Evolutionary conservation across 2,113 vertebrate species (phyloP), one percentile per base, ranked within the genome.

Genomic region (Cyrtonyx montezumae): DNA sequence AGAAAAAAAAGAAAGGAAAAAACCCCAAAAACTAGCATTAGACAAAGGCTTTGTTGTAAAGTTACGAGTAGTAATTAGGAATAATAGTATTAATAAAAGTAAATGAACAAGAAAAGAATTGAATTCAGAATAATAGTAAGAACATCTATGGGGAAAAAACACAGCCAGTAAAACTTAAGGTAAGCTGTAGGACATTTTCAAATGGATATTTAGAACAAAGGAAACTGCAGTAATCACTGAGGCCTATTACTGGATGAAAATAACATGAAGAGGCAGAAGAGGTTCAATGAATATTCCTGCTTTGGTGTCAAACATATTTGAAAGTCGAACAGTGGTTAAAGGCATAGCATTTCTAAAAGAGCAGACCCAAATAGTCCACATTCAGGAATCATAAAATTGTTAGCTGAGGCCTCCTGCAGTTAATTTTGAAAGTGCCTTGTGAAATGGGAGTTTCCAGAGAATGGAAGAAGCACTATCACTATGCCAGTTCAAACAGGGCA

Each of bases 401-500:
- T 66, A 88, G 36, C 13, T 87, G 48, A 73, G 36, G 37, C 26
- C 43, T 65, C 22, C 58, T 88, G 2, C 28, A 22, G 66, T 86
- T 73, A 43, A 87, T 94, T 87, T 84, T 94, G 84, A 89, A 92
- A 87, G 18, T 0, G 1, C 53, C 42, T 82, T 81, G 49, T 93
- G 70, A 79, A 93, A 93, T 28, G 55, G 28, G 67, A 87, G 55
- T 84, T 87, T 90, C 45, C 62, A 84, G 84, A 89, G 90, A 84
- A 80, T 0, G 4, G 34, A 93, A 91, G 69, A 75, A 89, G 69
- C 19, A 3, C 61, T 67, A 94, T 56, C 45, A 76, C 0, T 1
- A 67, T 74, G 84, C 78, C 91, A 93, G 94, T 91, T 87, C 87
- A 91, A 94, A 95, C 78, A 94, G 84, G 71, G 87, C 55, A 92